Conservation (phyloP, 2,113 vertebrate species). For the Pedetes capensis region DNA sequence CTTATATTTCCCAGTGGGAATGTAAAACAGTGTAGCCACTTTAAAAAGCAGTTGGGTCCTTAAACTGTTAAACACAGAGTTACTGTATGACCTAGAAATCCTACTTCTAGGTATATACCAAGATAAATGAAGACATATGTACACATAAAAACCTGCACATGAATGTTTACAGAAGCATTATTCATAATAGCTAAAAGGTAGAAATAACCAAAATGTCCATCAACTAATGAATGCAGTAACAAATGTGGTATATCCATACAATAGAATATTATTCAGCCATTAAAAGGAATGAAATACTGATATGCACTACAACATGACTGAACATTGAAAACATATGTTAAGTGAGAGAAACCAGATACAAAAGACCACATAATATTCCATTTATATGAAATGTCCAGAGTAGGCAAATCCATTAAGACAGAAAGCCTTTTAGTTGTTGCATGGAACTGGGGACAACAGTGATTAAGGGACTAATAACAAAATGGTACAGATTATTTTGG, state of each 20-base stretch:
- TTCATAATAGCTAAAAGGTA: neutral
- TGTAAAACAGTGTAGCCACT: neutral
- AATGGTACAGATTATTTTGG: neutral
- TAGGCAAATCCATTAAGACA: neutral
- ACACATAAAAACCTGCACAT: neutral
- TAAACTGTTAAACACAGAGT: neutral
- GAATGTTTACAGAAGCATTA: neutral
- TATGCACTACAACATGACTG: neutral
- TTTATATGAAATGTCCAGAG: neutral
- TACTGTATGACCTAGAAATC: neutral
- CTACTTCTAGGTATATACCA: neutral
- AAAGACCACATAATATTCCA: neutral
- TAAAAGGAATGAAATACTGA: neutral
- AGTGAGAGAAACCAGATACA: slow-evolving; percentile 12
- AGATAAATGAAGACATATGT: neutral
- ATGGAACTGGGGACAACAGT: neutral
- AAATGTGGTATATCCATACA: neutral
- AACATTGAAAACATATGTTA: neutral
- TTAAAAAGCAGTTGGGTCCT: neutral
- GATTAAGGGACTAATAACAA: neutral
- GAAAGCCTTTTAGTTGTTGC: neutral
- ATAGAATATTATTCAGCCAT: neutral
- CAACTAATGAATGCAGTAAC: neutral
- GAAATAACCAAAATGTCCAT: neutral
- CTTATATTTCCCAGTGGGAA: neutral